Evolutionary conservation across 2,113 vertebrate species (phyloP).

Genomic region (Sphyrna mokarran): DNA sequence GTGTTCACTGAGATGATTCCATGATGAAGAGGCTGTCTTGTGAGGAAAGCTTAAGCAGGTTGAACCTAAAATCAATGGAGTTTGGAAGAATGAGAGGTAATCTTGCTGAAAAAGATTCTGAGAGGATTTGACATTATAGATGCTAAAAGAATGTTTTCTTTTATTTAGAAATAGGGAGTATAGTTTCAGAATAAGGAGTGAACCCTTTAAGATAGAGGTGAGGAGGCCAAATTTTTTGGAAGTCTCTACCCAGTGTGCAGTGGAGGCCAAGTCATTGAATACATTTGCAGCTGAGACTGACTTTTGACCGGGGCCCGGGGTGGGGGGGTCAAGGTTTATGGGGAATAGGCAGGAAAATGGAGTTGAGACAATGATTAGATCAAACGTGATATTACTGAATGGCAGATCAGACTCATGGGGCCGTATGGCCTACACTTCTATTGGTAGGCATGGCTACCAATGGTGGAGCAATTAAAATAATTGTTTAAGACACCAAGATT

Average conservation of each 20-base stretch:
- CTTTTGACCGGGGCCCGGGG: no score
- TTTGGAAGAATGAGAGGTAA: not conserved
- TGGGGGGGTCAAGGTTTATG: no score
- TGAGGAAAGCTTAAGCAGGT: not conserved
- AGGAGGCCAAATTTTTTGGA: not conserved
- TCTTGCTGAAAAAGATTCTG: not conserved
- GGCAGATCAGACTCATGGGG: no score
- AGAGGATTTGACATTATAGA: not conserved
- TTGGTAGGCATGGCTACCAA: no score
- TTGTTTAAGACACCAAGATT: no score
- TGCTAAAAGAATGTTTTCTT: not conserved
- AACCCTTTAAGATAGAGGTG: not conserved
- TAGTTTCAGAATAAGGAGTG: not conserved
- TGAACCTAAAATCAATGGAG: not conserved
- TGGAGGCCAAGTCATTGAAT: not conserved
- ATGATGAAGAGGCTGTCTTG: not conserved
- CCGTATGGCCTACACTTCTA: no score
- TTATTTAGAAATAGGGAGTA: not conserved
- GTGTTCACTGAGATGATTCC: not conserved
- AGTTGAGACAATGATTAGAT: no score
- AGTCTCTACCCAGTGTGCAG: not conserved
- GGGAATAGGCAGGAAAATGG: no score
- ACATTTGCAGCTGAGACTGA: not conserved
- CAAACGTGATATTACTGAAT: no score
- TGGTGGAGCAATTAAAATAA: no score